phyloP scores from a whole-genome alignment of 1,140 invertebrate genomes.

The Asobara japonica region DNA sequence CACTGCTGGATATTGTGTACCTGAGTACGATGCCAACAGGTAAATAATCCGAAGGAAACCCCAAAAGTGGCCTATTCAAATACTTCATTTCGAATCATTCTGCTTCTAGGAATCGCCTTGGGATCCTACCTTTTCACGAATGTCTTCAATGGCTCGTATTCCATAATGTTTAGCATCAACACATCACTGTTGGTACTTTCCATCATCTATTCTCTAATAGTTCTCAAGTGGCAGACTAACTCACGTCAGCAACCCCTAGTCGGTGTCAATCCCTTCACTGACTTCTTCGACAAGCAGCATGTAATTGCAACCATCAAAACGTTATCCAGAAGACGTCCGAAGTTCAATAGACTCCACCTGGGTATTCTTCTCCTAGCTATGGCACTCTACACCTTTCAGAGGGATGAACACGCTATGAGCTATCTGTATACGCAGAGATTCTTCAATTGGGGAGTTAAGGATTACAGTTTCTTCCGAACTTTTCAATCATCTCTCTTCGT shows the following conservation, averaged over 20 bases:
- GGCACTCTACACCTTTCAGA: conserved; percentile 81
- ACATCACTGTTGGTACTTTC: conserved; percentile 69
- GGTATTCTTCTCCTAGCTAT: conserved; percentile 75
- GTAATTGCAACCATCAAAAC: conserved; percentile 71
- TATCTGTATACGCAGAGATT: conserved; percentile 75
- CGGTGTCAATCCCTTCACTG: conserved; percentile 70
- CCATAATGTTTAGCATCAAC: conserved; percentile 78
- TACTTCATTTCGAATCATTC: conserved; percentile 28
- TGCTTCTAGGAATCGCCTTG: conserved; percentile 58
- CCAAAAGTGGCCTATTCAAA: neutral
- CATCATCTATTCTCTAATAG: conserved; percentile 72
- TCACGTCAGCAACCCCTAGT: conserved; percentile 69
- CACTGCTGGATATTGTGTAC: conserved; percentile 78
- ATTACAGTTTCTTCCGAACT: conserved; percentile 75
- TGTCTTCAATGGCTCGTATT: conserved; percentile 71
- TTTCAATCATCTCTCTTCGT: conserved; percentile 76
- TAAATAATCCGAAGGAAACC: conserved; percentile 23
- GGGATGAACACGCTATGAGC: conserved; percentile 77
- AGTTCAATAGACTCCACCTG: conserved; percentile 70
- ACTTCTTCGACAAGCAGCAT: conserved; percentile 78
- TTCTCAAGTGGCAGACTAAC: conserved; percentile 74
- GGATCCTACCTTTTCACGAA: conserved; percentile 70
- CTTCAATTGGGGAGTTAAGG: conserved; percentile 73
- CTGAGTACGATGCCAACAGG: conserved; percentile 80
- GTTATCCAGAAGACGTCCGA: conserved; percentile 67